Conservation (phyloP, 1,140 invertebrate species). For the Tetramorium simillimum region DNA sequence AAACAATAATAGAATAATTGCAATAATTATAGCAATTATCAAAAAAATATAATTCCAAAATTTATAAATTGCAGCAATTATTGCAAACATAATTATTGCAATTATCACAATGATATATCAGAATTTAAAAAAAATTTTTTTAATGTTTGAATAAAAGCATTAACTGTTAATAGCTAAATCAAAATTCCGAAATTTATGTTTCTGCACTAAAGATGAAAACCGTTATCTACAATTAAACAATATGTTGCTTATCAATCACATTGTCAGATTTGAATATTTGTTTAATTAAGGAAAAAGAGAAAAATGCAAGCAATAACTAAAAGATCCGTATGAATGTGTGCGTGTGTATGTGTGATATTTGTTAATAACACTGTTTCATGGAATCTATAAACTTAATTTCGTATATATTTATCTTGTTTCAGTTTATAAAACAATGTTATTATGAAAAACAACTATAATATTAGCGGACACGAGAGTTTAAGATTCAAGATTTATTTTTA, state of each 20-base stretch:
- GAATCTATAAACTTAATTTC: not conserved
- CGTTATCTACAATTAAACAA: not conserved
- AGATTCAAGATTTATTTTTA: not conserved
- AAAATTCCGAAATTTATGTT: not conserved
- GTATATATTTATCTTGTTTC: not conserved
- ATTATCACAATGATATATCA: no score
- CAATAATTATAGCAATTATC: not conserved
- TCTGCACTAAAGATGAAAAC: not conserved
- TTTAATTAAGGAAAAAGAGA: not conserved
- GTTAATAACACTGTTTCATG: not conserved
- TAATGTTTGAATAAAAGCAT: not conserved
- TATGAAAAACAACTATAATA: conserved; percentile 2
- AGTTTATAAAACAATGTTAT: not conserved
- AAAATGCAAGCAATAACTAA: conserved; percentile 8
- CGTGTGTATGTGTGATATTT: not conserved
- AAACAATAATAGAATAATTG: not conserved
- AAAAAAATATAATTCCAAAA: not conserved
- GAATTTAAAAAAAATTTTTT: not conserved
- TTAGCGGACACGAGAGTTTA: not conserved
- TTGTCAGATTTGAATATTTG: not conserved
- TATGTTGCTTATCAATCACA: not conserved
- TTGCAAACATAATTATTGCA: not conserved
- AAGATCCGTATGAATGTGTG: not conserved
- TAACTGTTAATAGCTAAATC: not conserved
- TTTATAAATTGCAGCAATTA: conserved; percentile 11